These are phyloP conservation scores for Ancistrus triradiatus DNA, from an alignment of 2,113 vertebrate species.

Conservation along the genomic window DNA sequence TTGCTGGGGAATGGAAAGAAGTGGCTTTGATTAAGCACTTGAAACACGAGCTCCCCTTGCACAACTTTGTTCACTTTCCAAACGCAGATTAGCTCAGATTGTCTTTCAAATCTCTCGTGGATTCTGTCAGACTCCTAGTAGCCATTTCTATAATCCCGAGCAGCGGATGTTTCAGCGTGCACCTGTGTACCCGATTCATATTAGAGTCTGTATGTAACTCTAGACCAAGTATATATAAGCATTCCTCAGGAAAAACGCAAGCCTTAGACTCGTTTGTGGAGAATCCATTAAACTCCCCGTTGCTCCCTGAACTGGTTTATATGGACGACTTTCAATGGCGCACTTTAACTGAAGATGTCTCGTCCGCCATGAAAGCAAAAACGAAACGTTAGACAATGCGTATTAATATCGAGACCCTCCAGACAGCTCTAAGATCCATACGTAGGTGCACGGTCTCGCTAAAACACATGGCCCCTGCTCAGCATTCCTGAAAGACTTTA, in stretches of 20 bases:
- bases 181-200: slow-evolving; percentile 38
- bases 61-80: slow-evolving; percentile 44
- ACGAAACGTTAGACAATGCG: no score
- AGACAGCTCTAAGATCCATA: not conserved
- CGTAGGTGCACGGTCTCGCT: slow-evolving; percentile 2
- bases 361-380: no score
- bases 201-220: slow-evolving; percentile 35
- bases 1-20: slow-evolving; percentile 2
- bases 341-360: no score
- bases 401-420: no score
- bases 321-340: not conserved
- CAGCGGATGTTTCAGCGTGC: slow-evolving; percentile 24
- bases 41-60: slow-evolving; percentile 37
- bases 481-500: not conserved
- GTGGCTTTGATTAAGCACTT: slow-evolving; percentile 41
- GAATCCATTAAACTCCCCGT: slow-evolving; percentile 20
- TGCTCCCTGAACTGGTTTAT: not conserved
- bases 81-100: slow-evolving; percentile 43
- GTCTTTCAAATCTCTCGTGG: slow-evolving; percentile 36
- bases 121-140: slow-evolving; percentile 34
- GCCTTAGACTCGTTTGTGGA: slow-evolving; percentile 14
- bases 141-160: slow-evolving; percentile 35
- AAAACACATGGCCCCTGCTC: slow-evolving; percentile 16
- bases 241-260: slow-evolving; percentile 30
- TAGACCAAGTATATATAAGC: slow-evolving; percentile 35